Percentiles rank a stretch among this genome's conserved stretches.
These are phyloP conservation scores for Oxyura jamaicensis DNA, from an alignment of 2,113 vertebrate genomes.

Conservation along the genomic window DNA sequence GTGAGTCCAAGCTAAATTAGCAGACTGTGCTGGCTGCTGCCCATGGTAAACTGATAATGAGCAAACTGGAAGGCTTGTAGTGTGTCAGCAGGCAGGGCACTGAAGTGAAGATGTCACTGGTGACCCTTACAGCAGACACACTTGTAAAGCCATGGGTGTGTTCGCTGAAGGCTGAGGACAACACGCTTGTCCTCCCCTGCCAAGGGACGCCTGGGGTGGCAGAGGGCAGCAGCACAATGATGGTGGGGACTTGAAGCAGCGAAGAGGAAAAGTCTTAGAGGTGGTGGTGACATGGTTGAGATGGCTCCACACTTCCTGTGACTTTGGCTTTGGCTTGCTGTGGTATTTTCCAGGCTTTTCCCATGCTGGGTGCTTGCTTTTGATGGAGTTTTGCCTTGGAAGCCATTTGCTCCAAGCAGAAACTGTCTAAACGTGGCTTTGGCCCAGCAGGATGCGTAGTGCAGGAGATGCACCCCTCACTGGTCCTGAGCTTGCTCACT, in stretches of 20 bases:
- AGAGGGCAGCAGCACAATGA: rapidly evolving
- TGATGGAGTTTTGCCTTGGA: background rate
- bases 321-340: background rate
- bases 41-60: background rate
- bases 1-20: background rate
- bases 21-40: background rate
- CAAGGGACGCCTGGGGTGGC: background rate
- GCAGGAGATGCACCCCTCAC: background rate
- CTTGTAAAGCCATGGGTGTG: background rate
- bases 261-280: background rate
- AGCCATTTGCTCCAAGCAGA: background rate
- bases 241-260: background rate
- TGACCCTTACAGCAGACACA: background rate
- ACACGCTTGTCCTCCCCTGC: rapidly evolving
- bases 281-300: background rate
- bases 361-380: background rate
- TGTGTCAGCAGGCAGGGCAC: background rate
- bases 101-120: background rate
- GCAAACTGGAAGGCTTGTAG: background rate
- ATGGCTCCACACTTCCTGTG: rapidly evolving
- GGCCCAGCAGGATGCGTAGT: background rate
- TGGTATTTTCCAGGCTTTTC: background rate
- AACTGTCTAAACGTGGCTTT: background rate
- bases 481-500: rapidly evolving
- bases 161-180: background rate